Conservation (phyloP, 2,888 invertebrate species). For the Eugnorisma glareosa region DNA sequence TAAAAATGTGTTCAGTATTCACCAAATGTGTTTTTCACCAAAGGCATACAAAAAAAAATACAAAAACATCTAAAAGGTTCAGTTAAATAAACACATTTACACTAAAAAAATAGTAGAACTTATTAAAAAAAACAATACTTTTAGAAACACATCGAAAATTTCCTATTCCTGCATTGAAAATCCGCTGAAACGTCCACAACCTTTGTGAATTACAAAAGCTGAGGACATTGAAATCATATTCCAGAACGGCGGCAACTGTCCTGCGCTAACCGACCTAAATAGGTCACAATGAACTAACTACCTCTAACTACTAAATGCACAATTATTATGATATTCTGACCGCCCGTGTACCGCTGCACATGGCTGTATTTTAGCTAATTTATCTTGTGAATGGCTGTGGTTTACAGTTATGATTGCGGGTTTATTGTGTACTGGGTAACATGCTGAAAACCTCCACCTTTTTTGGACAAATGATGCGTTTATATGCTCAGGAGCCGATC, state of each 20-base stretch:
- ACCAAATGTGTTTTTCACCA: not conserved
- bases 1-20: not conserved
- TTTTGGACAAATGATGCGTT: not conserved
- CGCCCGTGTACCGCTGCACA: not conserved
- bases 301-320: conserved; percentile 22
- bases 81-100: too few species aligned
- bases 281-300: conserved; percentile 43
- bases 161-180: not conserved
- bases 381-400: not conserved
- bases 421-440: not conserved
- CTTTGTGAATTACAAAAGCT: conserved; percentile 11
- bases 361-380: conserved; percentile 24
- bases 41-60: not conserved
- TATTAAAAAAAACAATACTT: not conserved
- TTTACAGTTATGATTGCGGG: not conserved
- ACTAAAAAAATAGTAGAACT: not conserved
- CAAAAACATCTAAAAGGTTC: too few species aligned
- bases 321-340: conserved; percentile 42
- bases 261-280: conserved; percentile 39
- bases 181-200: not conserved
- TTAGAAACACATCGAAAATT: not conserved
- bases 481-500: not conserved
- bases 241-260: conserved; percentile 19
- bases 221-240: conserved; percentile 47
- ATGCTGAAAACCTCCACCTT: not conserved